Evolutionary conservation across 2,888 invertebrate species (phyloP).

Genomic region (Exephanes ischioxanthus): DNA sequence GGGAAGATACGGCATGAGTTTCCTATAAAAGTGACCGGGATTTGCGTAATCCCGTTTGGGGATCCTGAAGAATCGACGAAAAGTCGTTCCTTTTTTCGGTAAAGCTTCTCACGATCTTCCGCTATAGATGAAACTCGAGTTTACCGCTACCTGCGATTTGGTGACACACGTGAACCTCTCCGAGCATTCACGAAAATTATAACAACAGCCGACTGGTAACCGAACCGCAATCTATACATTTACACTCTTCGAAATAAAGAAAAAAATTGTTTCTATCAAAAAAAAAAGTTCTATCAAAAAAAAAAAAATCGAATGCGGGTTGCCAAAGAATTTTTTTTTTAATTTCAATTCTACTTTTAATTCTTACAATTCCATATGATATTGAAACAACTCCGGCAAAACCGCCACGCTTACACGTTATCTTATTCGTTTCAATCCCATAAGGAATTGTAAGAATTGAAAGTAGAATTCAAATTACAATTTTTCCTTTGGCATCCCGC

Average conservation of each 20-base stretch:
- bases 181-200: background rate
- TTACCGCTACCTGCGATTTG: background rate
- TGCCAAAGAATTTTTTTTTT: no score
- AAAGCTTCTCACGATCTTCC: slow-evolving; percentile 67
- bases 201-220: background rate
- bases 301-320: no score
- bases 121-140: slow-evolving; percentile 15
- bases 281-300: background rate
- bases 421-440: no score
- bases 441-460: no score
- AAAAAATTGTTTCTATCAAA: background rate
- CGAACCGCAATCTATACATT: background rate
- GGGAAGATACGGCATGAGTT: slow-evolving; percentile 72
- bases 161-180: background rate
- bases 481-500: no score
- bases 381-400: no score
- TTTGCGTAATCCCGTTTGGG: slow-evolving; percentile 82
- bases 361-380: no score
- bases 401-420: no score
- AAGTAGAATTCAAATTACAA: no score
- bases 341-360: no score
- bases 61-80: slow-evolving; percentile 52
- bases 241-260: background rate
- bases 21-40: slow-evolving; percentile 82
- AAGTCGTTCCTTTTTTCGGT: slow-evolving; percentile 47